Conservation (phyloP, 1,140 invertebrate genomes). For the Drosophila malerkotliana region DNA sequence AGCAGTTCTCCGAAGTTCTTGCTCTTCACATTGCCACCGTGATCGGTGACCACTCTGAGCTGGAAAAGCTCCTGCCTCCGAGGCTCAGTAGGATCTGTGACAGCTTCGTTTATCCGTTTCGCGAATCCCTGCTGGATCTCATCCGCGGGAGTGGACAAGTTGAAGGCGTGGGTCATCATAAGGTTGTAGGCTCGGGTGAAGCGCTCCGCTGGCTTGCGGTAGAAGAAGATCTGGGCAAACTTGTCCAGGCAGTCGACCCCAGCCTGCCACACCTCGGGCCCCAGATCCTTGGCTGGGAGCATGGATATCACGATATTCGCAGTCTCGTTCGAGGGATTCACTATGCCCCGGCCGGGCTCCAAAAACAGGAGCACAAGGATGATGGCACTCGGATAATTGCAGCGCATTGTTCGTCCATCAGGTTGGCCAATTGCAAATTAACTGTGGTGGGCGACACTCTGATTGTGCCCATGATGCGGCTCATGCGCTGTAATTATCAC, state of each 20-base stretch:
- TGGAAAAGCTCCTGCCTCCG: slow-evolving; percentile 51
- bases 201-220: slow-evolving; percentile 44
- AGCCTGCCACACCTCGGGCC: slow-evolving; percentile 54
- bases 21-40: background rate
- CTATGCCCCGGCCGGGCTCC: slow-evolving; percentile 31
- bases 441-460: slow-evolving; percentile 41
- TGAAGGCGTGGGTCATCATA: slow-evolving; percentile 56
- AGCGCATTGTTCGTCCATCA: slow-evolving; percentile 40
- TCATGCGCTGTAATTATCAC: background rate
- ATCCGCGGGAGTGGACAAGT: slow-evolving; percentile 67
- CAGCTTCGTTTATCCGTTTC: slow-evolving; percentile 59
- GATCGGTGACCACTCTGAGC: slow-evolving; percentile 65
- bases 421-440: slow-evolving; percentile 42
- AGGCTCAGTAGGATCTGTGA: slow-evolving; percentile 12
- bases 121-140: slow-evolving; percentile 68
- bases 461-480: slow-evolving; percentile 35
- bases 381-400: slow-evolving; percentile 18
- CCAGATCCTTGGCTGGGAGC: slow-evolving; percentile 55
- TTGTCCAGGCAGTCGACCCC: slow-evolving; percentile 74
- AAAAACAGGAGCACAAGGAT: slow-evolving; percentile 9
- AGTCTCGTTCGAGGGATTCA: slow-evolving; percentile 68
- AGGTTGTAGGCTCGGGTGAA: slow-evolving; percentile 71
- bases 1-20: slow-evolving; percentile 46
- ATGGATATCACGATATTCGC: slow-evolving; percentile 73
- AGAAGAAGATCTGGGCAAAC: slow-evolving; percentile 69